phyloP scores from a whole-genome alignment of 2,797 vertebrate genomes.

The Salarias fasciatus region DNA sequence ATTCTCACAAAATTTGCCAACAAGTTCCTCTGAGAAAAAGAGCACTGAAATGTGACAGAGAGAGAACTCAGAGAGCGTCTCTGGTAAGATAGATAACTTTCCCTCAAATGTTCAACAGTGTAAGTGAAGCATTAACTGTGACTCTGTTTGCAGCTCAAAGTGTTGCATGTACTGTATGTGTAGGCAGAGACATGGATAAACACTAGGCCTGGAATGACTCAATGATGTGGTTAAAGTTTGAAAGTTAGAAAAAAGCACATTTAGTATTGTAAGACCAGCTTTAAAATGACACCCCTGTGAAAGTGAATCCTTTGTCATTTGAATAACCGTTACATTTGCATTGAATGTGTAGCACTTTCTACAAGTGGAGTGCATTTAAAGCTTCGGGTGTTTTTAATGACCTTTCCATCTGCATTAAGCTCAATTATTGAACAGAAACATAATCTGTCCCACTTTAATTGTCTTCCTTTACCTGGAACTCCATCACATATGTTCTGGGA shows the following conservation, averaged over 20 bases:
- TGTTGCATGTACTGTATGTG: slow-evolving; percentile 10
- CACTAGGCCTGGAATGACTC: background rate
- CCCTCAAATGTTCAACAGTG: slow-evolving; percentile 34
- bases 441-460: background rate
- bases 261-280: background rate
- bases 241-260: slow-evolving; percentile 1
- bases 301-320: slow-evolving; percentile 8
- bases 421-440: slow-evolving; percentile 33
- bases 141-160: slow-evolving; percentile 23
- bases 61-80: slow-evolving; percentile 30
- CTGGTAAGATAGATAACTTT: slow-evolving; percentile 45
- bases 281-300: background rate
- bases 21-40: slow-evolving; percentile 37
- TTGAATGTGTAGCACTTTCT: slow-evolving; percentile 5
- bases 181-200: slow-evolving; percentile 11
- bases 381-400: slow-evolving; percentile 1
- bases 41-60: slow-evolving; percentile 35
- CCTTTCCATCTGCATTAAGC: slow-evolving; percentile 15
- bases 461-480: background rate
- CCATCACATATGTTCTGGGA: too few species aligned
- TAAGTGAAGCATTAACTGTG: slow-evolving; percentile 22
- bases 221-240: background rate
- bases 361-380: slow-evolving; percentile 7
- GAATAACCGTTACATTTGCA: slow-evolving; percentile 7
- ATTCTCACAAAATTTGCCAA: slow-evolving; percentile 31